Evolutionary conservation across 2,797 vertebrate genomes (phyloP), one percentile per base, ranked within the genome.

Genomic region (Phoebastria nigripes): DNA sequence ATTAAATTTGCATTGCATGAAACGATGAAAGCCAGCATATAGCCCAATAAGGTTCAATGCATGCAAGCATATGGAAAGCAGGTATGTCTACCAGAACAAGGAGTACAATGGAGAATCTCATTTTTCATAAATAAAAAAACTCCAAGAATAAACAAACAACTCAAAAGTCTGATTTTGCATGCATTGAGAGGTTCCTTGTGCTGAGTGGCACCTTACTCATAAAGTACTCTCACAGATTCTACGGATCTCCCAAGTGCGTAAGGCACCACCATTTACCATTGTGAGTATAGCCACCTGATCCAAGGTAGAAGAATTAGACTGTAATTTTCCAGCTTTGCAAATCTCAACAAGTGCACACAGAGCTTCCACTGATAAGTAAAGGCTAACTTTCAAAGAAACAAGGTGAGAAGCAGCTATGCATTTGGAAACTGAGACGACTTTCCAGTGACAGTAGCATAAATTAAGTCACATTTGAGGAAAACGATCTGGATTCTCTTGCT

Each of bases 1-100:
- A 79, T 76, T 54, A 90, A 89, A 96, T 93, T 3, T 84, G 42
- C 89, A 76, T 89, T 87, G 35, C 88, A 70, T 41, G 58, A 96
- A 93, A 90, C 0, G 0, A 92, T 54, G 46, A 79, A 83, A 94
- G 6, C 1, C 49, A 82, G 35, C 19, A 42, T 4, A 15, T 19
- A 71, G 42, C 12, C 28, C 39, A 54, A 3, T 12, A 65, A 72
- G 24, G 13, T 20, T 78, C 56, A 66, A 42, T 4, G 22, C 12
- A 29, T 28, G 42, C 31, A 65, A 69, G 8, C 2, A 3, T 46
- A 70, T 3, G 19, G 42, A 90, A 78, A 69, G 44, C 15, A 71
- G 12, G 9, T 22, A 22, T 25, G 5, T 26, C 46, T 51, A 89
- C 49, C 49, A 85, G 46, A 84, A 51, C 11, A 58, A 82, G 12